Evolutionary conservation across 2,113 vertebrate species (phyloP).

Genomic region (Choloepus hoffmanni): DNA sequence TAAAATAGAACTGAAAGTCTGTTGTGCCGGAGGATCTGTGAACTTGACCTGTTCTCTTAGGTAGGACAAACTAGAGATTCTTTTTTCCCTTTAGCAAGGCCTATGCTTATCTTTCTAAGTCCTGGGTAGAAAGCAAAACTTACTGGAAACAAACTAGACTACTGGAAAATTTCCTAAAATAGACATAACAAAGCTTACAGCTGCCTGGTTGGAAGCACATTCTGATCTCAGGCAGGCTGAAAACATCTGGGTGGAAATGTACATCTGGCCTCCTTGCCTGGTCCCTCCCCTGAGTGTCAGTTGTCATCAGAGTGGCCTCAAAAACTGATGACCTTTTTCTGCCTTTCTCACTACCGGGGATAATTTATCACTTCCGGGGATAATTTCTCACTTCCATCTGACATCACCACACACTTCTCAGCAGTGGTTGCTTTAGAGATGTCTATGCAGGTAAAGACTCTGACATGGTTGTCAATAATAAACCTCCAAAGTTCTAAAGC

Average conservation of each 20-base stretch:
- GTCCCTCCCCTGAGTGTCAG: background rate
- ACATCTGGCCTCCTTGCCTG: background rate
- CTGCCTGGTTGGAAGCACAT: conserved; percentile 53
- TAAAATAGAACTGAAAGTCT: background rate
- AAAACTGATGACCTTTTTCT: background rate
- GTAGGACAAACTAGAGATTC: background rate
- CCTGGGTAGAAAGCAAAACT: background rate
- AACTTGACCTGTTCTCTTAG: conserved; percentile 15
- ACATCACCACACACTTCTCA: background rate
- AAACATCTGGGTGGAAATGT: background rate
- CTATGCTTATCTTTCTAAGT: conserved; percentile 43
- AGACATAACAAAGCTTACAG: conserved; percentile 14
- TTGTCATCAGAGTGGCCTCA: background rate
- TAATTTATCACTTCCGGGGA: background rate
- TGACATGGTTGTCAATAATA: background rate
- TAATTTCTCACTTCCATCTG: background rate
- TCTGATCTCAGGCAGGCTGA: conserved; percentile 4
- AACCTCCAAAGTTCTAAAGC: background rate
- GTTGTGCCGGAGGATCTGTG: background rate
- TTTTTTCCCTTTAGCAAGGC: background rate
- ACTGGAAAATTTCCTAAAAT: conserved; percentile 33
- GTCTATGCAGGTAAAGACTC: background rate
- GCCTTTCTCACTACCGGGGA: background rate
- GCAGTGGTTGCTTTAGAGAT: background rate
- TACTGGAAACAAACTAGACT: conserved; percentile 28